Conservation (phyloP, 2,888 invertebrate genomes). For the Gari tellinella region DNA sequence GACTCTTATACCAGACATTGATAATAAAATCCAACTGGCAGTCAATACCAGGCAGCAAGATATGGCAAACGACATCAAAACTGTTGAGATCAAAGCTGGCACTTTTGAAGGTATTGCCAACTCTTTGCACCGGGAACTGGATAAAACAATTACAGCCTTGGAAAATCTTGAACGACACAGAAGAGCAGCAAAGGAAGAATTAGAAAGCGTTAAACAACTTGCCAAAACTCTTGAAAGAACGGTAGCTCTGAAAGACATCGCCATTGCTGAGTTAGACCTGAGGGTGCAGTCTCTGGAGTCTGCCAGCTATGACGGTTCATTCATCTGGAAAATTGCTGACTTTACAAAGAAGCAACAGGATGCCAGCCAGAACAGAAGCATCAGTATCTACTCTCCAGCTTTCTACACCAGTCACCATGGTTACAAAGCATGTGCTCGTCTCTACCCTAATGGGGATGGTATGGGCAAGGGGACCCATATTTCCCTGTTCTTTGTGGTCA, state of each 20-base stretch:
- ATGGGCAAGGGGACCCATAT: conserved; percentile 81
- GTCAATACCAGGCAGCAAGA: conserved; percentile 31
- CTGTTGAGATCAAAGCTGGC: conserved; percentile 64
- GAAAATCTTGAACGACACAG: conserved; percentile 64
- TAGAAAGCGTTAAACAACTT: conserved; percentile 57
- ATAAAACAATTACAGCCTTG: conserved; percentile 68
- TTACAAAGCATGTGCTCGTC: conserved; percentile 81
- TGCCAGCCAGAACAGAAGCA: conserved; percentile 74
- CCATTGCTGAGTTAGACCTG: conserved; percentile 72
- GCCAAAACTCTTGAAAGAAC: conserved; percentile 60
- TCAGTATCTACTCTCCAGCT: conserved; percentile 79
- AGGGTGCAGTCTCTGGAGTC: conserved; percentile 72
- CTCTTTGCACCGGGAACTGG: conserved; percentile 76
- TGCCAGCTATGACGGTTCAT: conserved; percentile 79
- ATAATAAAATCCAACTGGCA: conserved; percentile 21
- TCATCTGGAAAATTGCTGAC: conserved; percentile 82
- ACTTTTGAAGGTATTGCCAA: conserved; percentile 70
- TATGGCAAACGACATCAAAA: conserved; percentile 35
- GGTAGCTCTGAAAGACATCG: conserved; percentile 66
- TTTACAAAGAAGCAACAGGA: conserved; percentile 76
- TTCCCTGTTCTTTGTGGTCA: conserved; percentile 82
- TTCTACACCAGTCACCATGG: conserved; percentile 81
- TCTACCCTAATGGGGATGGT: conserved; percentile 83
- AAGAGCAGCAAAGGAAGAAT: conserved; percentile 34
- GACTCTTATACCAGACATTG: conserved; percentile 1